A percentile compares a stretch with the other conserved stretches of the same genome.
phyloP scores from a whole-genome alignment of 2,113 vertebrate species.

The Fregata magnificens region DNA sequence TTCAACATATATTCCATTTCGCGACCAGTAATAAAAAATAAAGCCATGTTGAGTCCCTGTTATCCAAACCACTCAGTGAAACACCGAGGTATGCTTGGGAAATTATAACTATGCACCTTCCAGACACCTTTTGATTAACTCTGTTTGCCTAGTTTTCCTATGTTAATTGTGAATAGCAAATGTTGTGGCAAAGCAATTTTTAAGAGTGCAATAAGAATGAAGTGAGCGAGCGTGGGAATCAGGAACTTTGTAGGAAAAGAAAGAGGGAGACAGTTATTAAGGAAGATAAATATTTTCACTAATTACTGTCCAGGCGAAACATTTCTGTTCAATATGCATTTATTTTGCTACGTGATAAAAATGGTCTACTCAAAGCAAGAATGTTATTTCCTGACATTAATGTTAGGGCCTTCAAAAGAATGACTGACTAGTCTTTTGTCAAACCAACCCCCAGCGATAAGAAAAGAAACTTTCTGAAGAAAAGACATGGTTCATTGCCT shows the following conservation, averaged over 20 bases:
- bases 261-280: background rate
- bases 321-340: background rate
- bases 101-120: background rate
- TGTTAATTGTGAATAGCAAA: background rate
- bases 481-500: background rate
- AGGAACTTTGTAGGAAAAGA: background rate
- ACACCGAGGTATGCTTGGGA: fast-evolving
- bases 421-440: background rate
- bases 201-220: background rate
- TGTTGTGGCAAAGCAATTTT: background rate
- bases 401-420: background rate
- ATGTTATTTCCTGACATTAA: background rate
- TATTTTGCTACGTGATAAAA: background rate
- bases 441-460: background rate
- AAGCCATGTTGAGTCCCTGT: background rate
- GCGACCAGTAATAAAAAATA: background rate
- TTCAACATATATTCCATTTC: background rate
- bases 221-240: fast-evolving
- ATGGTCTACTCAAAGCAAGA: background rate
- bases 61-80: background rate
- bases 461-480: background rate
- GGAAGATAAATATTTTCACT: background rate
- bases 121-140: background rate
- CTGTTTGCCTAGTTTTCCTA: background rate
- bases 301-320: background rate